Conservation (phyloP, 2,113 vertebrate species). For the Dromiciops gliroides region DNA sequence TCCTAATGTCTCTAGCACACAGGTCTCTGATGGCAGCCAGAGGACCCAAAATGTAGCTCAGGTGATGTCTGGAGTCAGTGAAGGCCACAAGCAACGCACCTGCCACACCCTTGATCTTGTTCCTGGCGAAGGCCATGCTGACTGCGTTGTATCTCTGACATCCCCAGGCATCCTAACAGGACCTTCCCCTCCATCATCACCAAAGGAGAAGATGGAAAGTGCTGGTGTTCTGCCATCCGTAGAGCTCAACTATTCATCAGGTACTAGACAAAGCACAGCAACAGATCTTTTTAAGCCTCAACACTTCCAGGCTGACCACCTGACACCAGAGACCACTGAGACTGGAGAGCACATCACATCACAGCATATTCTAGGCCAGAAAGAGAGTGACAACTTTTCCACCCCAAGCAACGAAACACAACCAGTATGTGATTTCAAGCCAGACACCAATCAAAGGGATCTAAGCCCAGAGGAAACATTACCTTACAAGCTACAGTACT, state of each 20-base stretch:
- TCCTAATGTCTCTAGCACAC: neutral
- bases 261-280: neutral
- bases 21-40: neutral
- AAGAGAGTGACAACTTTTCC: neutral
- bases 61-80: neutral
- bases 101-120: neutral
- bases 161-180: neutral
- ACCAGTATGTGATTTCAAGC: neutral
- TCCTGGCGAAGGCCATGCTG: neutral
- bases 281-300: conserved; percentile 9
- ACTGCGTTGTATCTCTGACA: neutral
- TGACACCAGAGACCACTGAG: neutral
- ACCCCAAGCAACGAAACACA: conserved; percentile 8
- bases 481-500: neutral
- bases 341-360: neutral
- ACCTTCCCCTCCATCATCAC: neutral
- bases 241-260: conserved; percentile 1
- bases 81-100: neutral
- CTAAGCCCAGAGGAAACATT: neutral
- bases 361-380: neutral
- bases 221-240: neutral
- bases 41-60: neutral
- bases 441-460: neutral
- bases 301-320: neutral
- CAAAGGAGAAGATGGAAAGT: neutral